A percentile compares a stretch with the other conserved stretches of the same genome.
phyloP scores from a whole-genome alignment of 2,797 vertebrate genomes.

The Sternarchorhynchus goeldii region DNA sequence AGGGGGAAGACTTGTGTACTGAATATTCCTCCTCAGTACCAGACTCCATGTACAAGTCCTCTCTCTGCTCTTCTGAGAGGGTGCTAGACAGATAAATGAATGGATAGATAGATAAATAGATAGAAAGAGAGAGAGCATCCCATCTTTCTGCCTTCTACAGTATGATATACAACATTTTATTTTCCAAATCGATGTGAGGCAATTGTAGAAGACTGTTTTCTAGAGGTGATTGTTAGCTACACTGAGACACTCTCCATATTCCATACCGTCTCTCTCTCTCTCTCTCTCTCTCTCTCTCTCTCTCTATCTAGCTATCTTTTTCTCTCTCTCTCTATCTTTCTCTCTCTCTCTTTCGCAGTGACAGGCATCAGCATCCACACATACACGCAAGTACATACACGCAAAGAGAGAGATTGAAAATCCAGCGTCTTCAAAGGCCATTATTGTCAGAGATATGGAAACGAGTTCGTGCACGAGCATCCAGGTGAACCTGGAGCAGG shows the following conservation, averaged over 20 bases:
- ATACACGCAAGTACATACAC: too few relatives aligned
- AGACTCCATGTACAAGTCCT: neutral
- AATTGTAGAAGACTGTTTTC: conserved; percentile 62
- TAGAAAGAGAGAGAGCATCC: conserved; percentile 58
- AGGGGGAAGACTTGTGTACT: conserved; percentile 77
- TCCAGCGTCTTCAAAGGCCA: too few relatives aligned
- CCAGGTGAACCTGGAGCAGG: too few relatives aligned
- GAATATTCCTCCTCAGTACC: conserved; percentile 48
- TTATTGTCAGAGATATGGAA: too few relatives aligned
- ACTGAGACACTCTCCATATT: conserved; percentile 27
- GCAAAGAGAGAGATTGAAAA: too few relatives aligned
- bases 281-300: conserved; percentile 33
- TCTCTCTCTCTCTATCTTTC: neutral
- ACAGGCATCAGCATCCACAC: too few relatives aligned
- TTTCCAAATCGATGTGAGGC: conserved; percentile 64
- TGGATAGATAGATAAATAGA: conserved; percentile 56
- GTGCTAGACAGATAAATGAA: conserved; percentile 1
- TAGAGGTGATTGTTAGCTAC: conserved; percentile 66
- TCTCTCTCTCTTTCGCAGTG: too few relatives aligned
- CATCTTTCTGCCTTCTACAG: conserved; percentile 59
- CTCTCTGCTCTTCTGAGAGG: conserved; percentile 42
- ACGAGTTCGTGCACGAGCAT: too few relatives aligned
- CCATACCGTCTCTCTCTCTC: conserved; percentile 32
- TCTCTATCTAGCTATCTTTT: conserved; percentile 9
- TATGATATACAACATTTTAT: conserved; percentile 67